Evolutionary conservation across 2,888 invertebrate genomes (phyloP).

Genomic region (Charanyca ferruginea): DNA sequence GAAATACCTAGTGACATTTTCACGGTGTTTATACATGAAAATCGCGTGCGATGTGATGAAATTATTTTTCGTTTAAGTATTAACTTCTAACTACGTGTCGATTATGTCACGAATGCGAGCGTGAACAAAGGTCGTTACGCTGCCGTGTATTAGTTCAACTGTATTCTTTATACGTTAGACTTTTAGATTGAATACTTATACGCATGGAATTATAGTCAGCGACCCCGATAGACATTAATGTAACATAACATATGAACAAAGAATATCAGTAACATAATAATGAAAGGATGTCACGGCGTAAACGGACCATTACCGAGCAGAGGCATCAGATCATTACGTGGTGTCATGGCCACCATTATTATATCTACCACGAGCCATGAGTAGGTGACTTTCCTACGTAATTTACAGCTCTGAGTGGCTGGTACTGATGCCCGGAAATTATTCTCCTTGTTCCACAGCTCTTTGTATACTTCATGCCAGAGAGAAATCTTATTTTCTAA

Average conservation of each 20-base stretch:
- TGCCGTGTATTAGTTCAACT: conserved; percentile 28
- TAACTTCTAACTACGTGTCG: conserved; percentile 51
- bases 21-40: conserved; percentile 10
- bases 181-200: conserved; percentile 19
- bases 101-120: conserved; percentile 48
- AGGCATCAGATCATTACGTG: conserved; percentile 63
- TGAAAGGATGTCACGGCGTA: conserved; percentile 56
- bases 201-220: conserved; percentile 19
- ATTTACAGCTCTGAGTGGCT: conserved; percentile 70
- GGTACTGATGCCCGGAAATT: conserved; percentile 79
- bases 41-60: conserved; percentile 43
- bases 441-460: conserved; percentile 73
- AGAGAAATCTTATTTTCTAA: conserved; percentile 61
- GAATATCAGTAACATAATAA: conserved; percentile 53
- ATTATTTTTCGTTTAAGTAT: conserved; percentile 48
- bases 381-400: conserved; percentile 69
- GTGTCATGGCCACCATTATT: conserved; percentile 63
- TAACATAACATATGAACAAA: conserved; percentile 52
- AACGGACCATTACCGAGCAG: conserved; percentile 63
- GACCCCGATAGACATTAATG: conserved; percentile 46
- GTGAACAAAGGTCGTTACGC: conserved; percentile 46
- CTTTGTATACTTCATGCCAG: conserved; percentile 58
- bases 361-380: conserved; percentile 52
- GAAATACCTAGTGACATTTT: conserved; percentile 41
- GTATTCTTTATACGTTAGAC: conserved; percentile 28